Evolutionary conservation across 2,113 vertebrate genomes (phyloP).

Genomic region (Pyrgilauda ruficollis): DNA sequence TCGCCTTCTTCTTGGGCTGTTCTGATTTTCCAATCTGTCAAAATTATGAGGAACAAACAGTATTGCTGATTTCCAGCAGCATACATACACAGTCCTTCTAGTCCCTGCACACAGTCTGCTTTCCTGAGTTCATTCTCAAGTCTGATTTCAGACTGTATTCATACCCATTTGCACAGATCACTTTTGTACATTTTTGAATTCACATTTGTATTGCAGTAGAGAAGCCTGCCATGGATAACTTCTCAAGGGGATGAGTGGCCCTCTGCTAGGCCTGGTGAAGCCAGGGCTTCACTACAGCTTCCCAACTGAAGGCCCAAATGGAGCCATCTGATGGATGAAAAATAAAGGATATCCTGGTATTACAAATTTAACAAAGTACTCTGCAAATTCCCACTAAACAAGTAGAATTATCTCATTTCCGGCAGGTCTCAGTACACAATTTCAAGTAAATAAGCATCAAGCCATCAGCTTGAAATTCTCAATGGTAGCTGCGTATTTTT

Average conservation of each 20-base stretch:
- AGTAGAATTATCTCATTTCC: neutral
- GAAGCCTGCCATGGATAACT: neutral
- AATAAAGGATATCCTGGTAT: neutral
- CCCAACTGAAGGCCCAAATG: neutral
- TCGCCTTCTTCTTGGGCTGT: neutral
- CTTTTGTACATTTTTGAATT: neutral
- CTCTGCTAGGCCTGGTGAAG: neutral
- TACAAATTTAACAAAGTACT: neutral
- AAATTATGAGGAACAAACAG: neutral
- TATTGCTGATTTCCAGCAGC: neutral
- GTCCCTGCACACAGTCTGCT: neutral
- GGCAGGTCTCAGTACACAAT: neutral
- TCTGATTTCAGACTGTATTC: neutral
- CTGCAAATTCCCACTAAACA: neutral
- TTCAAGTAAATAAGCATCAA: neutral
- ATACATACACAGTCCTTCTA: neutral
- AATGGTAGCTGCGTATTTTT: neutral
- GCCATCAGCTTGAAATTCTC: neutral
- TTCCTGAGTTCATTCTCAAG: neutral
- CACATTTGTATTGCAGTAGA: neutral
- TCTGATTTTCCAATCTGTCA: neutral
- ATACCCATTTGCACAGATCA: neutral
- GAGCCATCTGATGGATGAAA: neutral
- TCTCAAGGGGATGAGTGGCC: accelerated
- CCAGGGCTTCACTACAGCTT: neutral